phyloP scores from a whole-genome alignment of 2,797 vertebrate genomes.

The Taenioides sp. region DNA sequence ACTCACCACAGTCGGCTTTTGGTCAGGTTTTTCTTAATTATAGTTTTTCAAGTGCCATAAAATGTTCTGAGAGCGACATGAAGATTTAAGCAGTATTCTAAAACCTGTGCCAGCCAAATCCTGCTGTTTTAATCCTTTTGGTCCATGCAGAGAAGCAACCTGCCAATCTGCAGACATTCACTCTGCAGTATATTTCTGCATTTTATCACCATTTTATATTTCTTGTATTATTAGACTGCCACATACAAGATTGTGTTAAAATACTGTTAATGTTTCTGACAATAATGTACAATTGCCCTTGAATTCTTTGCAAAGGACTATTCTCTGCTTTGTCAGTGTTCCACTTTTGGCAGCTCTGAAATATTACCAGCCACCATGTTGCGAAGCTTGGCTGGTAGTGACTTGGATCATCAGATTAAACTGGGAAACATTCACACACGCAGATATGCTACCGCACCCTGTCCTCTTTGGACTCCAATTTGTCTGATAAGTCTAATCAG shows the following conservation, averaged over 20 bases:
- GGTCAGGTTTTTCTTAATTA: constrained; percentile 45
- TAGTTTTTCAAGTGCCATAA: constrained; percentile 58
- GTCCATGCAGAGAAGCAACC: constrained; percentile 61
- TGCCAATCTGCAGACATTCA: constrained; percentile 45
- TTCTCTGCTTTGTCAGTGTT: constrained; percentile 20
- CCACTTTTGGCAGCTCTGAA: constrained; percentile 38
- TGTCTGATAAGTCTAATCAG: constrained; percentile 52
- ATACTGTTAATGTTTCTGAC: constrained; percentile 11
- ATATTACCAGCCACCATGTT: constrained; percentile 44
- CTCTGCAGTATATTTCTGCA: constrained; percentile 21
- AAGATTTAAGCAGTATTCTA: constrained; percentile 62
- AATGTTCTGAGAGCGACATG: constrained; percentile 66
- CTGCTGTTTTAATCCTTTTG: constrained; percentile 69
- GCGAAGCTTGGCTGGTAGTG: constrained; percentile 38
- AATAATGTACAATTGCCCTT: constrained; percentile 19
- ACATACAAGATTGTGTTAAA: constrained; percentile 17
- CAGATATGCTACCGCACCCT: constrained; percentile 44
- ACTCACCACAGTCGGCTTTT: constrained; percentile 34
- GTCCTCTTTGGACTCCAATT: constrained; percentile 51
- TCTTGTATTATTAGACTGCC: constrained; percentile 16
- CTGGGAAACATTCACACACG: constrained; percentile 18
- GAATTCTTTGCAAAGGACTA: constrained; percentile 18
- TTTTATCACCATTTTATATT: constrained; percentile 7
- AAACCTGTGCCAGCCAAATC: constrained; percentile 61
- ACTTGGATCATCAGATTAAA: constrained; percentile 61